phyloP scores from a whole-genome alignment of 2,113 vertebrate species.

The Sinocyclocheilus anshuiensis region DNA sequence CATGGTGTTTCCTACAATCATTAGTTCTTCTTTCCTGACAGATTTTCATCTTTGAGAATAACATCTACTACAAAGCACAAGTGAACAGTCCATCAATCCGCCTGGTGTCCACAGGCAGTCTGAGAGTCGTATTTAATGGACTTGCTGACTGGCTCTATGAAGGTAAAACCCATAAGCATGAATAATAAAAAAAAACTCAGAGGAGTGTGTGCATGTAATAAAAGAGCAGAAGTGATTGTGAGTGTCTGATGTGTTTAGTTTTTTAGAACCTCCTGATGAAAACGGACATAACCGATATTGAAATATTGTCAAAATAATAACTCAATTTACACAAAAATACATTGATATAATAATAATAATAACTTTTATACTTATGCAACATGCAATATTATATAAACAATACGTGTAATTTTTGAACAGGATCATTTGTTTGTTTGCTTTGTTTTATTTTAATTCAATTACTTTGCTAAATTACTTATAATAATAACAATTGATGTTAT shows the following conservation, averaged over 20 bases:
- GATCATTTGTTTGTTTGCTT: too few relatives aligned
- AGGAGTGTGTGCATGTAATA: not conserved
- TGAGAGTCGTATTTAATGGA: constrained; percentile 91
- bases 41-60: constrained; percentile 99
- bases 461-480: too few relatives aligned
- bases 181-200: constrained; percentile 25
- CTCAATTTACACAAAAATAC: too few relatives aligned
- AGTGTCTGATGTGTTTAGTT: not conserved
- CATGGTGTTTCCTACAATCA: not conserved
- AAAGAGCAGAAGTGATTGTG: constrained; percentile 9
- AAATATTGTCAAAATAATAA: too few relatives aligned
- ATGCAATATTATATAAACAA: too few relatives aligned
- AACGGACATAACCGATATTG: too few relatives aligned
- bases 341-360: too few relatives aligned
- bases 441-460: too few relatives aligned
- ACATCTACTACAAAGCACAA: constrained; percentile 93
- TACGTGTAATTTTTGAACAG: too few relatives aligned
- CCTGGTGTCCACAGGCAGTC: constrained; percentile 91
- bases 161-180: constrained; percentile 74
- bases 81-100: constrained; percentile 88
- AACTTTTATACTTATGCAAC: too few relatives aligned
- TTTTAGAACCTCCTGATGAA: too few relatives aligned
- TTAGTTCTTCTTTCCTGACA: constrained; percentile 62
- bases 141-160: constrained; percentile 97
- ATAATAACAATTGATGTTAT: not conserved